A percentile compares a stretch with the other conserved stretches of the same genome.
phyloP scores from a whole-genome alignment of 2,797 vertebrate species.

The Tenualosa thibaudeaui region DNA sequence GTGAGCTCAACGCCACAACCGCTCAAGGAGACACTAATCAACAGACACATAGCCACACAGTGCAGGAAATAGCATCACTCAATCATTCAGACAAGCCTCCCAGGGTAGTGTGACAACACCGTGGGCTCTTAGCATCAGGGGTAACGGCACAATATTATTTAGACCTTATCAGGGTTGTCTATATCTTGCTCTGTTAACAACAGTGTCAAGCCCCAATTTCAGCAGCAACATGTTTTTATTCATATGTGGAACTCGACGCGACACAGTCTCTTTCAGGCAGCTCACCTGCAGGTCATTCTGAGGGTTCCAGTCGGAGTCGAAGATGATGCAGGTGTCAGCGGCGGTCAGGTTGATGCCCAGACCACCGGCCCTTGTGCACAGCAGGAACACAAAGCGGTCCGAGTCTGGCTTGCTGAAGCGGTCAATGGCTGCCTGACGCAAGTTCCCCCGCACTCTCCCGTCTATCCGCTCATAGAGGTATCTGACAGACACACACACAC shows the following conservation, averaged over 20 bases:
- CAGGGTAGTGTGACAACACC: background rate
- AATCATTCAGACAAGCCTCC: background rate
- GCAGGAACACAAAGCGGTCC: conserved; percentile 92
- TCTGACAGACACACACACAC: conserved; percentile 62
- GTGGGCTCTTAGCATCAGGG: background rate
- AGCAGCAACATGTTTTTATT: background rate
- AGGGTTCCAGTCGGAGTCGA: conserved; percentile 97
- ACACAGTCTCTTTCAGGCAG: background rate
- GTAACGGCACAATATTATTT: background rate
- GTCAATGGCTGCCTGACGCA: conserved; percentile 93
- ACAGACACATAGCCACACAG: background rate
- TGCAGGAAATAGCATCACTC: background rate
- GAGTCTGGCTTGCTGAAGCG: conserved; percentile 93
- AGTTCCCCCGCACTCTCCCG: conserved; percentile 90
- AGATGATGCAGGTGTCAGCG: conserved; percentile 95
- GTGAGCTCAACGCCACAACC: background rate
- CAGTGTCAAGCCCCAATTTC: background rate
- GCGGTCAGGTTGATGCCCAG: conserved; percentile 95
- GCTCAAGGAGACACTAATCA: background rate
- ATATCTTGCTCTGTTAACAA: background rate
- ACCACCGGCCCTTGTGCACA: conserved; percentile 92
- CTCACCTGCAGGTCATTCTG: conserved; percentile 92
- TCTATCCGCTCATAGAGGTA: conserved; percentile 95
- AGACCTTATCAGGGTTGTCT: background rate
- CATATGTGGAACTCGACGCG: too few relatives aligned